Evolutionary conservation across 2,113 vertebrate species (phyloP), one percentile per base, ranked within the genome.

Genomic region (Neodon shergylaensis): DNA sequence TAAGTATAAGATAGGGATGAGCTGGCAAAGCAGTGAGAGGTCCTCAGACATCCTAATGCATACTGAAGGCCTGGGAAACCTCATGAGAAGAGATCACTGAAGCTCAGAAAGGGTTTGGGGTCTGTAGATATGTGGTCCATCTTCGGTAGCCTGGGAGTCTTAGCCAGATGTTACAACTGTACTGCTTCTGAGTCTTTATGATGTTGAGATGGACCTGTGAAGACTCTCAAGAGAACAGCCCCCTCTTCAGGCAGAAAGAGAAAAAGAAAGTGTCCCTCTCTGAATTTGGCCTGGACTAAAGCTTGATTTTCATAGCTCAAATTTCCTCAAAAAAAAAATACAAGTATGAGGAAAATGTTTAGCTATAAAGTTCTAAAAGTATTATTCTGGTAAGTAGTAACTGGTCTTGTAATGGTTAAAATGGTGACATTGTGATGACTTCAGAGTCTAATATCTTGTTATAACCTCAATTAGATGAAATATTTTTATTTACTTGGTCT

Each of bases 361-460:
- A 39, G 7, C 54, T 85, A 47, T 10, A 49, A 63, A 82, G 61
- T 3, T 52, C 49, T 36, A 22, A 14, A 33, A 73, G 52, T 52
- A n/a, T 31, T 26, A 36, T 61, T 74, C 74, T 44, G 21, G 10
- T 58, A 42, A 87, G 8, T 86, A 24, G 7, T 58, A 84, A 89
- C 16, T 82, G 26, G 10, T 47, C n/a, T 83, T 26, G 17, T 36
- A 94, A 94, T n/a, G 79, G 72, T 58, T 42, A 84, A 89, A 88
- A 83, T 86, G 21, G 2, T 90, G 90, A 70, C 66, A 78, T 94
- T 90, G 78, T 90, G 1, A 78, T 90, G 49, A 68, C 42, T 79
- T 93, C 36, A 77, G 86, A 63, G 49, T 82, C 42, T 93, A 13
- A 66, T 39, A 84, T 81, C 91, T 91, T 94, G 3, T 77, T 84